phyloP scores from a whole-genome alignment of 2,113 vertebrate species.

The Astur gentilis region DNA sequence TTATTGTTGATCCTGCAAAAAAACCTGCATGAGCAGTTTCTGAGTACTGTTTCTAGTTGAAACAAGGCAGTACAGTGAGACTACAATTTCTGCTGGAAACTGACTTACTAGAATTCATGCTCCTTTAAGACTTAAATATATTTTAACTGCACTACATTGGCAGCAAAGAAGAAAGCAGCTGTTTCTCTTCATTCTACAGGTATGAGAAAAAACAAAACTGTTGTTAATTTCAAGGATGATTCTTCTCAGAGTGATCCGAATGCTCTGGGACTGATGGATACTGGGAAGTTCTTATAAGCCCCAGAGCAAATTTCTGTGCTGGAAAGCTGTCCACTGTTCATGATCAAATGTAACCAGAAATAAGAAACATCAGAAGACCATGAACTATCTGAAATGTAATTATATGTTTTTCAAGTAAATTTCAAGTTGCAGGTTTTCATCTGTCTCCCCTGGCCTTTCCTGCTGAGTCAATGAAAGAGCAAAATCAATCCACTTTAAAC shows the following conservation, averaged over 20 bases:
- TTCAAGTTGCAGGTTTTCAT: constrained; percentile 23
- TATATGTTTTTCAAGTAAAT: constrained; percentile 17
- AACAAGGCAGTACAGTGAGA: not conserved
- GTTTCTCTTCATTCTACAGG: not conserved
- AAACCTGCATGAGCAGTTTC: not conserved
- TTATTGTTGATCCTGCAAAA: not conserved
- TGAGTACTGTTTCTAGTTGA: not conserved
- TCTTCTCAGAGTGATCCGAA: not conserved
- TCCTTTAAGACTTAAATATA: not conserved
- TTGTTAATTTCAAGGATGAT: constrained; percentile 4
- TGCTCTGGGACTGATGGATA: not conserved
- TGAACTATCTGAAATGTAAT: constrained; percentile 15
- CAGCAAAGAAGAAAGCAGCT: not conserved
- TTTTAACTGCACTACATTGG: not conserved
- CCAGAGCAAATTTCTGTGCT: not conserved
- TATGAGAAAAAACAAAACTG: not conserved
- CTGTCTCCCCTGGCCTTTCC: not conserved
- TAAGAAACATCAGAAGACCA: constrained; percentile 20
- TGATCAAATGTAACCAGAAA: constrained; percentile 37
- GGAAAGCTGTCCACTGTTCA: not conserved
- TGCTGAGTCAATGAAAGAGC: not conserved
- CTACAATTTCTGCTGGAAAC: not conserved
- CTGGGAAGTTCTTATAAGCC: not conserved
- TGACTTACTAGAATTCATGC: not conserved
- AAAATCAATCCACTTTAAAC: not conserved